These are phyloP conservation scores for Drosophila austrosaltans DNA, from an alignment of 2,888 invertebrate species.

Conservation along the genomic window DNA sequence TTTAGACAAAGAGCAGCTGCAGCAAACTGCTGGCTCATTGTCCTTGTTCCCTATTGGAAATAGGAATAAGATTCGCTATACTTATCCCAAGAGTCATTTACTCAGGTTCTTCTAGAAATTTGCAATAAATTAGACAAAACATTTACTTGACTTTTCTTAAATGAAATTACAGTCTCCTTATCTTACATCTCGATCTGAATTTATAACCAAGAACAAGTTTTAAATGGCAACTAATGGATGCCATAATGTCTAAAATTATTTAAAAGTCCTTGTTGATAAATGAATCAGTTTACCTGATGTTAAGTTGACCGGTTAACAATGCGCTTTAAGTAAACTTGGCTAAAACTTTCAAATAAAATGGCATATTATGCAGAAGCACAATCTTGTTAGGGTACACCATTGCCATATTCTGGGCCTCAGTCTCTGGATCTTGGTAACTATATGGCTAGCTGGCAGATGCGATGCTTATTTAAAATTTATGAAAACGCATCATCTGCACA, in stretches of 20 bases:
- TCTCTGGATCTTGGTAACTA: constrained; percentile 17
- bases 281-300: constrained; percentile 31
- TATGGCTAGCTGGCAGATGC: constrained; percentile 64
- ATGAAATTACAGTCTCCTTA: not conserved
- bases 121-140: not conserved
- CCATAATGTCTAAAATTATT: not conserved
- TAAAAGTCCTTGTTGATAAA: not conserved
- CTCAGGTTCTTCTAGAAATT: not conserved
- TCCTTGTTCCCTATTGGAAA: constrained; percentile 37
- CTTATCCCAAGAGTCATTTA: not conserved
- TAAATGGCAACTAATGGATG: not conserved
- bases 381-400: constrained; percentile 17
- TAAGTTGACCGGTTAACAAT: not conserved
- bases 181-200: not conserved
- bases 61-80: not conserved
- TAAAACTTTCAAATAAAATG: constrained; percentile 45
- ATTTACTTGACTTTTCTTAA: not conserved
- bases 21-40: constrained; percentile 55
- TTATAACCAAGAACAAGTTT: not conserved
- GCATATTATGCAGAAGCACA: constrained; percentile 66
- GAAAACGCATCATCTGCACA: constrained; percentile 80
- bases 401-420: constrained; percentile 6
- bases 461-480: constrained; percentile 77
- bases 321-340: constrained; percentile 30
- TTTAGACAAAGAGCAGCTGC: constrained; percentile 52